These are phyloP conservation scores for Lichenostomus cassidix DNA, from an alignment of 2,113 vertebrate genomes.

Conservation along the genomic window DNA sequence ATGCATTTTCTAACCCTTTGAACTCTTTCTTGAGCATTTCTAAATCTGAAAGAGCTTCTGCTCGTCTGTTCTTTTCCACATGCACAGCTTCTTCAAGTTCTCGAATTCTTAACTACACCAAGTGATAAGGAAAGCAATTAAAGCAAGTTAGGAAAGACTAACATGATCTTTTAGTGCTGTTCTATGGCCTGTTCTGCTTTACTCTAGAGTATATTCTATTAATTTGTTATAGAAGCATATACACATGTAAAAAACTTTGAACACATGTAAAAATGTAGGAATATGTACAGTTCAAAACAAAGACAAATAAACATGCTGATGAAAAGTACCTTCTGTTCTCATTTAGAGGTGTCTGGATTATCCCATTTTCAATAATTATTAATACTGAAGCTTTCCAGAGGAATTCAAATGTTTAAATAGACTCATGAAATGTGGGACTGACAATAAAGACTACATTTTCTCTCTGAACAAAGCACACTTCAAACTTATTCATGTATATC, in stretches of 20 bases:
- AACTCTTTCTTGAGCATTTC: conserved; percentile 83
- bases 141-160: conserved; percentile 28
- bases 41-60: conserved; percentile 79
- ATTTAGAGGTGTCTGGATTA: background rate
- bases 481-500: background rate
- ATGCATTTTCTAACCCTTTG: conserved; percentile 80
- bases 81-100: conserved; percentile 84
- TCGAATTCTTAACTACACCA: conserved; percentile 77
- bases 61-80: conserved; percentile 78
- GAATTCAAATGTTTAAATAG: background rate
- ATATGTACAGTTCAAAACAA: background rate
- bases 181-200: background rate
- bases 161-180: background rate
- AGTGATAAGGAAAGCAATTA: conserved; percentile 35
- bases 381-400: background rate
- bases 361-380: background rate
- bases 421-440: background rate
- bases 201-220: background rate
- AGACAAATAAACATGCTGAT: background rate
- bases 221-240: background rate
- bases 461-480: background rate
- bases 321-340: background rate
- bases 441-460: background rate
- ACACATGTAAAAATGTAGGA: background rate
- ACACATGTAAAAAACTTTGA: background rate